These are phyloP conservation scores for Embiotoca jacksoni DNA, from an alignment of 2,113 vertebrate genomes.

Conservation along the genomic window DNA sequence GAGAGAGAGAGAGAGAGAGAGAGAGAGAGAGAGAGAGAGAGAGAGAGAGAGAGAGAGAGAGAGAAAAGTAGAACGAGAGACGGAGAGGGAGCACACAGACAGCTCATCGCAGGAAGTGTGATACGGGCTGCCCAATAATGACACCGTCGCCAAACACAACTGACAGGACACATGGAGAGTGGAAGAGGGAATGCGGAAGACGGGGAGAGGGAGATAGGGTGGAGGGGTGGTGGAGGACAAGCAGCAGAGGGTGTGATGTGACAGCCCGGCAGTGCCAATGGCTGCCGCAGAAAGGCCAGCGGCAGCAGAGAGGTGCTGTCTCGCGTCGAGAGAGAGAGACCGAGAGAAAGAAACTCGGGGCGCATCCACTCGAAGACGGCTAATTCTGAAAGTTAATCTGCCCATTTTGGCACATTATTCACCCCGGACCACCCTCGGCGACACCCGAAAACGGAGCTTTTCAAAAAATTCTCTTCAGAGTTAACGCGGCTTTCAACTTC, in stretches of 20 bases:
- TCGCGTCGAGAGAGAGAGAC: slow-evolving; percentile 44
- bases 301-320: slow-evolving; percentile 77
- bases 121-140: slow-evolving; percentile 79
- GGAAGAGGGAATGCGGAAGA: slow-evolving; percentile 67
- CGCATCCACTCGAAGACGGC: neutral
- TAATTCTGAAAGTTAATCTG: slow-evolving; percentile 11
- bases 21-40: slow-evolving; percentile 28
- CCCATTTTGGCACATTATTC: neutral
- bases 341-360: slow-evolving; percentile 14
- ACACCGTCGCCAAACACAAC: slow-evolving; percentile 79
- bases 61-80: slow-evolving; percentile 47
- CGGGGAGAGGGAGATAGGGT: slow-evolving; percentile 43
- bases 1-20: neutral
- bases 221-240: slow-evolving; percentile 49
- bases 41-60: neutral
- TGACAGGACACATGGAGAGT: slow-evolving; percentile 81
- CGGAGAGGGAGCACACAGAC: slow-evolving; percentile 64
- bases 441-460: neutral
- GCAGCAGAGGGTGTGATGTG: slow-evolving; percentile 84
- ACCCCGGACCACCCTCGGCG: slow-evolving; percentile 7
- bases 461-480: neutral
- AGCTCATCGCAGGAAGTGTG: slow-evolving; percentile 72
- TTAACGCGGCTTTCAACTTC: neutral
- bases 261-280: slow-evolving; percentile 83
- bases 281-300: slow-evolving; percentile 84